Percentiles rank a stretch among this genome's conserved stretches.
These are phyloP conservation scores for Phalloptychus januarius DNA, from an alignment of 2,797 vertebrate species.

Conservation along the genomic window DNA sequence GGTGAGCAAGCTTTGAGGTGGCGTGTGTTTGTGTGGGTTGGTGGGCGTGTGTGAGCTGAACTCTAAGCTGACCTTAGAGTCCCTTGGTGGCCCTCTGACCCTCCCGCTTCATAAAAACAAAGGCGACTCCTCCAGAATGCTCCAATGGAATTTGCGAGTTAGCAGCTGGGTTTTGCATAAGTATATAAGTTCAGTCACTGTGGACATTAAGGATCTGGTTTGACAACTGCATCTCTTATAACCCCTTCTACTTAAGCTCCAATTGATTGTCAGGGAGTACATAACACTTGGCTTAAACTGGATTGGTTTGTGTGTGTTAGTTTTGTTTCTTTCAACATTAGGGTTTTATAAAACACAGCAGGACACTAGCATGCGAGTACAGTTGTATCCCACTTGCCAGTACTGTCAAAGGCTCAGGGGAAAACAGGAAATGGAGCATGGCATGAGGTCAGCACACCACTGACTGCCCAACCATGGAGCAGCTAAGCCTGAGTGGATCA, in stretches of 20 bases:
- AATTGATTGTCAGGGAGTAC: constrained; percentile 42
- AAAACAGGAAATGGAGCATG: constrained; percentile 72
- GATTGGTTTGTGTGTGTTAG: constrained; percentile 13
- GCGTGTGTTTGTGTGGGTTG: background rate
- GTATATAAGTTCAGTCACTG: constrained; percentile 6
- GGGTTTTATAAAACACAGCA: background rate
- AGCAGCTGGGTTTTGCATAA: constrained; percentile 33
- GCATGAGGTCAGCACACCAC: constrained; percentile 69
- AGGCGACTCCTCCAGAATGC: constrained; percentile 26
- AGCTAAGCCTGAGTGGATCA: constrained; percentile 37
- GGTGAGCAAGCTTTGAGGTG: constrained; percentile 23
- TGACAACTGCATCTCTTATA: constrained; percentile 23
- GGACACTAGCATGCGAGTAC: background rate
- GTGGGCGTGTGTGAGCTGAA: constrained; percentile 36
- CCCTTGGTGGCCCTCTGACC: constrained; percentile 43
- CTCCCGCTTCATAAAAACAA: constrained; percentile 51
- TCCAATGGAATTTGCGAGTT: constrained; percentile 22
- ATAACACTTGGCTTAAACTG: constrained; percentile 31
- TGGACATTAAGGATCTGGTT: constrained; percentile 32
- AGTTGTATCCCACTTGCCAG: constrained; percentile 16
- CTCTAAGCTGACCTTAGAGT: constrained; percentile 47
- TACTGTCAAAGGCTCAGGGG: constrained; percentile 63
- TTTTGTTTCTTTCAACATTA: background rate
- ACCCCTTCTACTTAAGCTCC: constrained; percentile 43
- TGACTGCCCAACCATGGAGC: constrained; percentile 56